Evolutionary conservation across 2,888 invertebrate genomes (phyloP).

Genomic region (Pheosia tremula): DNA sequence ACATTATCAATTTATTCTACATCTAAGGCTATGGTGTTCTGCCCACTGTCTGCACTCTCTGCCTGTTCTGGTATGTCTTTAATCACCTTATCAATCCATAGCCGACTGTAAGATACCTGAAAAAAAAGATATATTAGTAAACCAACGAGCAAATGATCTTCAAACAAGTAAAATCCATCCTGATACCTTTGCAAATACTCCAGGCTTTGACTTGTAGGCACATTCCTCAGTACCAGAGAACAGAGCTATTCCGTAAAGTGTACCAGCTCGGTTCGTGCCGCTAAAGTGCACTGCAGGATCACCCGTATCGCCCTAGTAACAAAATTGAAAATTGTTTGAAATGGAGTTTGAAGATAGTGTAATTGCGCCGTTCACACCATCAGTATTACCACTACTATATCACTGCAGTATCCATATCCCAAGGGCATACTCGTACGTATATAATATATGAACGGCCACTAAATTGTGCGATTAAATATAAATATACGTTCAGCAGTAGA

Average conservation of each 20-base stretch:
- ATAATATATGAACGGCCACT: no score
- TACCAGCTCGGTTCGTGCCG: conserved; percentile 69
- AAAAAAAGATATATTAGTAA: conserved; percentile 19
- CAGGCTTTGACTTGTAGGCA: conserved; percentile 74
- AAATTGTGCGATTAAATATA: no score
- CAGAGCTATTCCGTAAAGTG: conserved; percentile 70
- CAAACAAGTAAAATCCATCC: background rate
- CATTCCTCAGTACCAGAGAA: conserved; percentile 80
- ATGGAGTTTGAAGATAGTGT: no score
- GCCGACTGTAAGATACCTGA: conserved; percentile 70
- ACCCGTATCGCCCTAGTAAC: conserved; percentile 73
- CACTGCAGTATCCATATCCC: no score
- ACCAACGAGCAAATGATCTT: background rate
- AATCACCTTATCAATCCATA: conserved; percentile 68
- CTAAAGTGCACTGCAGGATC: conserved; percentile 77
- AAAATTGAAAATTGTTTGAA: conserved; percentile 9
- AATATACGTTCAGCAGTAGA: no score
- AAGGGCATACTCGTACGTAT: no score
- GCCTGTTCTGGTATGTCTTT: conserved; percentile 43
- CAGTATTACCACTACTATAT: no score
- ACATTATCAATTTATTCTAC: conserved; percentile 25
- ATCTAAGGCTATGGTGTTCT: conserved; percentile 64
- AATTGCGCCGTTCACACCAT: no score
- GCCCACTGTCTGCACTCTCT: conserved; percentile 69
- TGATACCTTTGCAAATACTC: conserved; percentile 74